Evolutionary conservation across 2,888 invertebrate species (phyloP).

Genomic region (Lithophane leautieri): DNA sequence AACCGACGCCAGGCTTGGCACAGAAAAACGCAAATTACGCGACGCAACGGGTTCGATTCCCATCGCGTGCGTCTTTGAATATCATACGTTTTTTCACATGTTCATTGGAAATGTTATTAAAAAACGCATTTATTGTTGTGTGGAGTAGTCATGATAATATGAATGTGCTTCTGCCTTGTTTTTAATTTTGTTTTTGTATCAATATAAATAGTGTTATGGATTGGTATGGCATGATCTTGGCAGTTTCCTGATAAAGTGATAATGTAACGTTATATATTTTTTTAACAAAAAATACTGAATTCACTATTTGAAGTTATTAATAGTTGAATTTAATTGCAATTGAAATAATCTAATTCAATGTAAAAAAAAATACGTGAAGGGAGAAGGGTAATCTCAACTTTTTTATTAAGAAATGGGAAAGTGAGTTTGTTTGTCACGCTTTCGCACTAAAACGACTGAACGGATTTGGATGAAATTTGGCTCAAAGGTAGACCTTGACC

Average conservation of each 20-base stretch:
- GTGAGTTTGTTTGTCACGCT: too few relatives aligned
- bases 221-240: neutral
- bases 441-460: too few relatives aligned
- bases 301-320: neutral
- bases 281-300: neutral
- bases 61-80: slow-evolving; percentile 79
- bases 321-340: neutral
- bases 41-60: slow-evolving; percentile 84
- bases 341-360: neutral
- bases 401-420: too few relatives aligned
- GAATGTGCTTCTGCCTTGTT: slow-evolving; percentile 1
- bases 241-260: neutral
- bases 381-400: neutral
- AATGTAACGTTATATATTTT: neutral
- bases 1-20: slow-evolving; percentile 77
- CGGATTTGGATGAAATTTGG: too few relatives aligned
- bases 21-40: slow-evolving; percentile 87
- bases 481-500: too few relatives aligned
- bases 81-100: slow-evolving; percentile 55
- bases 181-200: slow-evolving; percentile 1
- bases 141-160: slow-evolving; percentile 9
- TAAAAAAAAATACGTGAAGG: neutral
- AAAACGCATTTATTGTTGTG: slow-evolving; percentile 49
- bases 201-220: neutral
- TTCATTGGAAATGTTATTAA: slow-evolving; percentile 49